Percentiles rank a stretch among this genome's conserved stretches.
Conservation (phyloP, 2,113 vertebrate species). For the Merops nubicus region DNA sequence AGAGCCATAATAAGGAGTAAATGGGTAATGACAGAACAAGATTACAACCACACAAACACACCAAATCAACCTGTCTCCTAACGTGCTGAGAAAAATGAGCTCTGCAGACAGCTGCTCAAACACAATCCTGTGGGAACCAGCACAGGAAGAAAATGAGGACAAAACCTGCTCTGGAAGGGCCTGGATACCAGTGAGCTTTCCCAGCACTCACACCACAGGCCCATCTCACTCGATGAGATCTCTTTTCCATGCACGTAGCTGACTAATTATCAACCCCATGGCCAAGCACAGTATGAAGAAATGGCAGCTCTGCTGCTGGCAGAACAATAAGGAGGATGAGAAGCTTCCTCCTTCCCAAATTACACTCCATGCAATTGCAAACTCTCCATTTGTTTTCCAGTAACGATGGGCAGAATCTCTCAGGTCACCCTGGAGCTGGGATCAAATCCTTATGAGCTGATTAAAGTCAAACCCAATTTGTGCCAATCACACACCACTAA, state of each 20-base stretch:
- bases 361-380: fast-evolving
- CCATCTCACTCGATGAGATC: fast-evolving
- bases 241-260: background rate
- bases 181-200: background rate
- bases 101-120: background rate
- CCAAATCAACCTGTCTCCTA: background rate
- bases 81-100: background rate
- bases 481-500: background rate
- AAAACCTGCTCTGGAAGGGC: background rate
- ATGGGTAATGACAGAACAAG: slow-evolving; percentile 30
- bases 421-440: background rate
- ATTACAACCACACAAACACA: background rate
- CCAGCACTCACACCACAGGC: background rate
- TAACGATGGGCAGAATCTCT: background rate
- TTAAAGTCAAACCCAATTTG: background rate
- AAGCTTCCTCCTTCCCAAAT: background rate
- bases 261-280: background rate
- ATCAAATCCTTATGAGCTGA: background rate
- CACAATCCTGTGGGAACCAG: background rate
- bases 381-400: background rate
- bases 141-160: background rate
- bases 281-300: fast-evolving
- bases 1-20: slow-evolving; percentile 1
- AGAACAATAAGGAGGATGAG: background rate
- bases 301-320: fast-evolving